These are phyloP conservation scores for Coptodon bakossiorum DNA, from an alignment of 2,113 vertebrate genomes.

Conservation along the genomic window DNA sequence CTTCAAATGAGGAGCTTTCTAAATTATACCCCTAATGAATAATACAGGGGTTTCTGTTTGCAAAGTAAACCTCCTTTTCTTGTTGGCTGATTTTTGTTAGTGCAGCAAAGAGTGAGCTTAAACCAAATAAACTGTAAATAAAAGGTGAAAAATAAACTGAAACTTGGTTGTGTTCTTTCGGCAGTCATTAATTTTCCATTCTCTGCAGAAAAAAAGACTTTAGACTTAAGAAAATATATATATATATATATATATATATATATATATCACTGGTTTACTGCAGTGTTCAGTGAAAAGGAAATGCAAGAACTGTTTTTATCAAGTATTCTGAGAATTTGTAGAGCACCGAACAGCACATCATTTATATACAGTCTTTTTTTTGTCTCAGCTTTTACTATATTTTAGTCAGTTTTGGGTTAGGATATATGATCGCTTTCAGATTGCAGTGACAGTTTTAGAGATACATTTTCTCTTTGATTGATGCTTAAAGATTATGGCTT, in stretches of 20 bases:
- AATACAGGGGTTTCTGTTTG: background rate
- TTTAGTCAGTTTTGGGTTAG: background rate
- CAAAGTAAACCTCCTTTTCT: background rate
- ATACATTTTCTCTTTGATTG: background rate
- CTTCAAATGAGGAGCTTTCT: background rate
- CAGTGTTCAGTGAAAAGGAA: background rate
- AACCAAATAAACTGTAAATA: background rate
- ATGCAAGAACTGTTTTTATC: background rate
- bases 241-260: background rate
- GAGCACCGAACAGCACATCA: background rate
- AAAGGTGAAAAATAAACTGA: background rate
- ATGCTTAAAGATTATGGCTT: conserved; percentile 22
- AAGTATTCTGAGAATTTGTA: background rate
- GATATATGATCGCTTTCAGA: background rate
- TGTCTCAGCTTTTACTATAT: background rate
- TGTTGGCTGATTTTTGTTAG: background rate
- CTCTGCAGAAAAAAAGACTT: background rate
- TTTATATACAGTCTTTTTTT: background rate
- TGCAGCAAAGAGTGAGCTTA: background rate
- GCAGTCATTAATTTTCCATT: background rate
- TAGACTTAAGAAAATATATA: background rate
- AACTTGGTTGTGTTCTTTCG: background rate
- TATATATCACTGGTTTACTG: background rate
- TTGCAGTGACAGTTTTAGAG: background rate
- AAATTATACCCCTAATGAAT: background rate